These are phyloP conservation scores for Philonicus albiceps DNA, from an alignment of 2,888 invertebrate species.

Conservation along the genomic window DNA sequence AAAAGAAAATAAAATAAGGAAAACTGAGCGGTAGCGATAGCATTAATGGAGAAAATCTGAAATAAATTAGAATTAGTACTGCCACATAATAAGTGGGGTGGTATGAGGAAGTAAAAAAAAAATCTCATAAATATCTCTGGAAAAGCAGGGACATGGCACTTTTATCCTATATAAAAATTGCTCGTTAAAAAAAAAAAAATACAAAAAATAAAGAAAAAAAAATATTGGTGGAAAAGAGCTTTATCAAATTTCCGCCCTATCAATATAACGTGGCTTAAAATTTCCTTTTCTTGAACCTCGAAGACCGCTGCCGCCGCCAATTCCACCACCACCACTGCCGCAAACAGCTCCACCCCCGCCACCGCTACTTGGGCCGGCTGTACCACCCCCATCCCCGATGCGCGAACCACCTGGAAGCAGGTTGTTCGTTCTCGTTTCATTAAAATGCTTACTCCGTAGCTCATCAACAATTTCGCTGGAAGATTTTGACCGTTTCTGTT, in stretches of 20 bases:
- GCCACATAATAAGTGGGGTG: background rate
- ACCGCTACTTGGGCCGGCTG: background rate
- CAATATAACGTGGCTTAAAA: slow-evolving; percentile 45
- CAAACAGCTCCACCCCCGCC: slow-evolving; percentile 23
- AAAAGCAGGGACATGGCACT: slow-evolving; percentile 21
- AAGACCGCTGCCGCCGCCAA: background rate
- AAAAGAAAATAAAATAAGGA: background rate
- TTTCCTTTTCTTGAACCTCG: slow-evolving; percentile 33
- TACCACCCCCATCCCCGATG: background rate
- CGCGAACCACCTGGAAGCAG: background rate
- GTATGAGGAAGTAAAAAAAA: background rate
- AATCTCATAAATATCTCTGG: background rate
- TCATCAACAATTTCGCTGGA: slow-evolving; percentile 59
- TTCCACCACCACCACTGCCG: background rate
- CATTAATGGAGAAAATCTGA: background rate
- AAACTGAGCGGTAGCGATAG: background rate
- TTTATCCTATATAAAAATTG: background rate
- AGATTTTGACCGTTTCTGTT: slow-evolving; percentile 57
- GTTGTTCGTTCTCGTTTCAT: slow-evolving; percentile 3
- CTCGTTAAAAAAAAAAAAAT: background rate
- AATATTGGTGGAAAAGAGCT: background rate
- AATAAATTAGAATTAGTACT: slow-evolving; percentile 19
- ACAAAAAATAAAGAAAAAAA: background rate
- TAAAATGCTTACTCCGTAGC: slow-evolving; percentile 48
- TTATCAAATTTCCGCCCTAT: slow-evolving; percentile 47